These are phyloP conservation scores for Xylota sylvarum DNA, from an alignment of 2,888 invertebrate species.

Conservation along the genomic window DNA sequence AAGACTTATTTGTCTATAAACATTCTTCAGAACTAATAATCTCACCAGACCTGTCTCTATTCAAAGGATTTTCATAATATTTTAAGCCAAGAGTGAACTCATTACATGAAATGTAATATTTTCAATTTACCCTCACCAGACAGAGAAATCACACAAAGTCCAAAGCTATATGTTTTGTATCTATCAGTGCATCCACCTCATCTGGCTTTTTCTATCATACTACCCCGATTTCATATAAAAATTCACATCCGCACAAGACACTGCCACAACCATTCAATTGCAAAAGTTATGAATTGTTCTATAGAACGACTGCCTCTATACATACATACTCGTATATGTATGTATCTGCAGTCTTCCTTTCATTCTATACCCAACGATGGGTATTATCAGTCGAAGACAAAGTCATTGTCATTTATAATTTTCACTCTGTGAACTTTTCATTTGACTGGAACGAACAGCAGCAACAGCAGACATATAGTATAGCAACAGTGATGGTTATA, in stretches of 20 bases:
- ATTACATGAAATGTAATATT: slow-evolving; percentile 45
- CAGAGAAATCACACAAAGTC: slow-evolving; percentile 16
- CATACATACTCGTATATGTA: slow-evolving; percentile 6
- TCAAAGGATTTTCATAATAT: neutral
- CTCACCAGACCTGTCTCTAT: neutral
- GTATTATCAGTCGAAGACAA: slow-evolving; percentile 74
- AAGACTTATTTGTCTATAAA: too few species aligned
- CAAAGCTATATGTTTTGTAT: slow-evolving; percentile 23
- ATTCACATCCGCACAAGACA: slow-evolving; percentile 29
- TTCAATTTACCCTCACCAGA: slow-evolving; percentile 37
- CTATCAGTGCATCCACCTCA: slow-evolving; percentile 68
- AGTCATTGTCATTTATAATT: slow-evolving; percentile 77
- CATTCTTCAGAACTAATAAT: too few species aligned
- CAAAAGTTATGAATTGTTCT: slow-evolving; percentile 69
- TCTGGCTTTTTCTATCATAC: slow-evolving; percentile 38
- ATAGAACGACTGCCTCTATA: slow-evolving; percentile 1
- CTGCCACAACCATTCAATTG: slow-evolving; percentile 62
- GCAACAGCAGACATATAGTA: slow-evolving; percentile 15
- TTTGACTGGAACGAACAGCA: slow-evolving; percentile 72
- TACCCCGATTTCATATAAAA: slow-evolving; percentile 7
- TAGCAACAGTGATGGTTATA: neutral
- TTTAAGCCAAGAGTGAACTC: slow-evolving; percentile 15
- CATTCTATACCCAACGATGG: slow-evolving; percentile 43
- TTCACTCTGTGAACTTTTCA: slow-evolving; percentile 76
- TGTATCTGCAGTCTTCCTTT: slow-evolving; percentile 47